phyloP scores from a whole-genome alignment of 2,888 invertebrate genomes.

The Aradus depressus region DNA sequence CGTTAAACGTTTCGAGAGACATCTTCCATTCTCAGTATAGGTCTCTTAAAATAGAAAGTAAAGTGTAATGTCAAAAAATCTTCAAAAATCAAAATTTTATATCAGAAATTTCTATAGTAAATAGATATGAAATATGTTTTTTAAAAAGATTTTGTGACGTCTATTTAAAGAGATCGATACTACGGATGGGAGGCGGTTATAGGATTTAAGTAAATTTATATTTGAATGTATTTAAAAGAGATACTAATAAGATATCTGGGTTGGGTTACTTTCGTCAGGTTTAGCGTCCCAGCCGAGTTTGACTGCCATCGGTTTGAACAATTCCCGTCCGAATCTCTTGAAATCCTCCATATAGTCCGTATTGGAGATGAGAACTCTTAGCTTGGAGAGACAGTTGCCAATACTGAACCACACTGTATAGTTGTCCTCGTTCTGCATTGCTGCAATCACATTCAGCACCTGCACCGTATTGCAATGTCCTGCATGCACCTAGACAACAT shows the following conservation, averaged over 20 bases:
- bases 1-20: too few species aligned
- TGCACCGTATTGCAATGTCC: conserved; percentile 72
- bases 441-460: conserved; percentile 70
- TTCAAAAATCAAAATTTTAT: background rate
- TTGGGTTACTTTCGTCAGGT: conserved; percentile 59
- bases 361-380: conserved; percentile 65
- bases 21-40: too few species aligned
- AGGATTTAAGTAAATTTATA: background rate
- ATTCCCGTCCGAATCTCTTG: conserved; percentile 58
- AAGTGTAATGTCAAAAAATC: too few species aligned
- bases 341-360: conserved; percentile 63
- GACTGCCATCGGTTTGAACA: conserved; percentile 59
- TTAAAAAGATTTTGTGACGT: too few species aligned
- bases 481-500: conserved; percentile 57
- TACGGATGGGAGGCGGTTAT: too few species aligned
- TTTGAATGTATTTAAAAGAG: too few species aligned
- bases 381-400: conserved; percentile 62
- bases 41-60: too few species aligned
- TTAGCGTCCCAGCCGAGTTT: conserved; percentile 77
- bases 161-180: background rate
- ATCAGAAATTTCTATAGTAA: background rate
- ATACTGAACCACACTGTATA: conserved; percentile 85
- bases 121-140: background rate
- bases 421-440: conserved; percentile 74
- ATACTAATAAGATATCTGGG: too few species aligned